Evolutionary conservation across 1,140 invertebrate genomes (phyloP).

Genomic region (Solenopsis invicta): DNA sequence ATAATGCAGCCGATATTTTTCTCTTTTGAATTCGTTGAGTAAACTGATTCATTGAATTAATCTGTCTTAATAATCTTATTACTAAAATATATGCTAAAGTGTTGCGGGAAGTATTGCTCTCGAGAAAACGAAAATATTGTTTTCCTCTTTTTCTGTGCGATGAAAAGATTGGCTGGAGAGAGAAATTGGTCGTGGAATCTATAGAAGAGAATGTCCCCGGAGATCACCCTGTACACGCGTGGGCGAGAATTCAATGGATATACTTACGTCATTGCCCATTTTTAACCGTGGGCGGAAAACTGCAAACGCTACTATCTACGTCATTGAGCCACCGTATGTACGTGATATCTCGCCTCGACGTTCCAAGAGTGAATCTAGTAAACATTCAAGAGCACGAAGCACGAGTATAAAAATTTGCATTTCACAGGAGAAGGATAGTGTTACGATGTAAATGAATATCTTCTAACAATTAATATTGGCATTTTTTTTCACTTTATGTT

Average conservation of each 20-base stretch:
- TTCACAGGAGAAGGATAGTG: neutral
- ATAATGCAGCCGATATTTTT: neutral
- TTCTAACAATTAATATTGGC: slow-evolving; percentile 6
- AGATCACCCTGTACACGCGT: neutral
- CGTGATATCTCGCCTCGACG: neutral
- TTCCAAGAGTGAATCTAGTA: neutral
- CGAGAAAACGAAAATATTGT: neutral
- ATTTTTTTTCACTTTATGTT: neutral
- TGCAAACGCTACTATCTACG: slow-evolving; percentile 25
- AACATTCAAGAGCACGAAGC: neutral
- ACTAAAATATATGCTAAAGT: neutral
- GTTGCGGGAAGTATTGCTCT: neutral
- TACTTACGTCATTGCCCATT: slow-evolving; percentile 43
- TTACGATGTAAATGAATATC: slow-evolving; percentile 1
- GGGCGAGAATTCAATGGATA: slow-evolving; percentile 23
- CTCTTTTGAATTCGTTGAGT: neutral
- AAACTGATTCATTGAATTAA: neutral
- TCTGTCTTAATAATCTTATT: neutral
- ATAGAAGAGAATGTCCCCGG: neutral
- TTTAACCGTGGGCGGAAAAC: slow-evolving; percentile 28
- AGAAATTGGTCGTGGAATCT: neutral
- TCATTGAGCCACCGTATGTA: slow-evolving; percentile 2
- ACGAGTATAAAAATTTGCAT: slow-evolving; percentile 15
- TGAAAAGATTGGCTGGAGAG: neutral
- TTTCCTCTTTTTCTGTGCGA: neutral